Base-by-base conservation (phyloP, 2,113 vertebrate genomes). In the Salvelinus namaycush region DNA sequence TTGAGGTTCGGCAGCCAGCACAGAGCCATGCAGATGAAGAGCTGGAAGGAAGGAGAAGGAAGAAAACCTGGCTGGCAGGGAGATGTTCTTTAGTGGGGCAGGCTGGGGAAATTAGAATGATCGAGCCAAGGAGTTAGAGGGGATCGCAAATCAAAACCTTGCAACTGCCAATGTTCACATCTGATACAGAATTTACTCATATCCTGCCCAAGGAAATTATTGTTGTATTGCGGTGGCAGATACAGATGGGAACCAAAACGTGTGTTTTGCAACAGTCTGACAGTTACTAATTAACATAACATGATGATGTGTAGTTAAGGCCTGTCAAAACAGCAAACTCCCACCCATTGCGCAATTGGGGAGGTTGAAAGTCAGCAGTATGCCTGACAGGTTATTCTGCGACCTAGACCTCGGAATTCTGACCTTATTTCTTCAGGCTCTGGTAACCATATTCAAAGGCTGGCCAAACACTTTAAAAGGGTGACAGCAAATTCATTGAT, bases 61-160 rank as follows among this genome's bases (percentile, higher is more conserved):
- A 4, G 57, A 1, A 18, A 76, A 77, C 75, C 76, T 82, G 81
- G 75, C 83, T 82, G 81, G 76, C 83, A 76, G 62, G 60, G 76
- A 82, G 78, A 67, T 34, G 67, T 51, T 70, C 79, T 86, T 83
- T 86, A 87, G 83, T 83, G 80, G 73, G 48, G 76, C 16, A 54
- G 16, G n/a, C 66, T 54, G 48, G 4, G 12, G 69, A 81, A 88
- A 80, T 85, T 57, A 74, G 74, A 76, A 77, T 49, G 66, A 80
- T 54, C 79, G 82, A 79, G 74, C 79, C 51, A 73, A 82, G 80
- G 82, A 81, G 81, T 79, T 68, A 24, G 59, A 75, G 80, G 73
- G 68, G 64, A 87, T 80, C 76, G 81, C 73, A 79, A 66, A 81
- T 84, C 12, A 69, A 60, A 51, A 84, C 87, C 72, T 51, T 57